phyloP scores from a whole-genome alignment of 1,140 invertebrate species.

The Drosophila rhopaloa region DNA sequence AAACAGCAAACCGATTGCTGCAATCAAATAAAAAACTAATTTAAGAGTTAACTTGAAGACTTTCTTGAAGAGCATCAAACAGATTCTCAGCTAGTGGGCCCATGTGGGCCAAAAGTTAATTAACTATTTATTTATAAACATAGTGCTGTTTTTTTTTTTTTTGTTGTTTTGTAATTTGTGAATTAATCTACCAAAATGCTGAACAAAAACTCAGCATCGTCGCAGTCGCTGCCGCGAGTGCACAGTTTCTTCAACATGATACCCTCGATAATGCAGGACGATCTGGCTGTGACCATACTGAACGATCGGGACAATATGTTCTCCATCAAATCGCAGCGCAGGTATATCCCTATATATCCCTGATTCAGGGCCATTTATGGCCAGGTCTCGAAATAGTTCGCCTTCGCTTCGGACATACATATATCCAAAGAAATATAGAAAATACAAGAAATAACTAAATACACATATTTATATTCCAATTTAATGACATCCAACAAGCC shows the following conservation, averaged over 20 bases:
- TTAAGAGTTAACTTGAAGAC: background rate
- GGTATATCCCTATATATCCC: constrained; percentile 35
- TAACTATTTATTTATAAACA: background rate
- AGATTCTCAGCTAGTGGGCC: constrained; percentile 23
- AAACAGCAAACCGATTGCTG: constrained; percentile 4
- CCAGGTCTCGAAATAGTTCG: constrained; percentile 45
- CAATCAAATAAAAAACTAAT: background rate
- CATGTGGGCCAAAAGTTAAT: constrained; percentile 26
- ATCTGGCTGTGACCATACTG: constrained; percentile 75
- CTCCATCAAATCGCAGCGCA: constrained; percentile 79
- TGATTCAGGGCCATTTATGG: constrained; percentile 36
- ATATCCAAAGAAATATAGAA: background rate
- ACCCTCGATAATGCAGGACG: constrained; percentile 79
- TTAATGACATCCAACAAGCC: constrained; percentile 60
- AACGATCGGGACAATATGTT: constrained; percentile 82
- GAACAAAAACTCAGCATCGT: constrained; percentile 77
- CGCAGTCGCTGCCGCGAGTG: constrained; percentile 80
- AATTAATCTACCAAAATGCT: constrained; percentile 56
- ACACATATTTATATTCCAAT: constrained; percentile 48
- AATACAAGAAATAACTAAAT: constrained; percentile 12
- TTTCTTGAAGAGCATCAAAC: background rate
- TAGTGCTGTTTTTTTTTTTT: constrained; percentile 14
- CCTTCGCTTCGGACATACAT: constrained; percentile 10
- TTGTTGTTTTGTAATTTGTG: constrained; percentile 5
- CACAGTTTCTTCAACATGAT: constrained; percentile 84